These are phyloP conservation scores for Nothocercus nigrocapillus DNA, from an alignment of 2,113 vertebrate genomes.

Conservation along the genomic window DNA sequence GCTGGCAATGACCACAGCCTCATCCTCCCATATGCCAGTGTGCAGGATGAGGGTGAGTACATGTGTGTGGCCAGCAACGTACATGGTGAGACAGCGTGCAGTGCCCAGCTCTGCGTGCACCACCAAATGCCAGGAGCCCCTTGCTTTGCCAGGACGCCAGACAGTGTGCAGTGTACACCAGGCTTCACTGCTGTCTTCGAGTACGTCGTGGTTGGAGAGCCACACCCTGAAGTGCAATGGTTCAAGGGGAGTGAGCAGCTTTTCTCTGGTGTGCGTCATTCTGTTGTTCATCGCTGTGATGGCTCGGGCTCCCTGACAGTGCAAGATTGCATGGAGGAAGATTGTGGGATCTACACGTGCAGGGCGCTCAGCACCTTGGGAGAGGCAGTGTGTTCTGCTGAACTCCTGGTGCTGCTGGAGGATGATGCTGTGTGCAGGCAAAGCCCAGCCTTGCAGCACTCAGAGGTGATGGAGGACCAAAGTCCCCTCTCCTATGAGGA, in stretches of 20 bases:
- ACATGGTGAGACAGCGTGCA: conserved; percentile 82
- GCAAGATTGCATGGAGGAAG: conserved; percentile 72
- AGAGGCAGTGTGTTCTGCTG: conserved; percentile 77
- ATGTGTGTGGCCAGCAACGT: conserved; percentile 84
- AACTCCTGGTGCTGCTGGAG: conserved; percentile 75
- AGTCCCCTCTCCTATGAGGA: conserved; percentile 62
- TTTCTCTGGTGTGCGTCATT: conserved; percentile 68
- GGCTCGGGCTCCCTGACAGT: conserved; percentile 85
- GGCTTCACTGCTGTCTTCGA: conserved; percentile 67
- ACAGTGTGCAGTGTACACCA: fast-evolving
- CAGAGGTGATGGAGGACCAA: conserved; percentile 71
- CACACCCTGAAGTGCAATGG: conserved; percentile 82
- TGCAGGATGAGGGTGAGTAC: conserved; percentile 88
- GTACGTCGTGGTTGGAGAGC: conserved; percentile 81
- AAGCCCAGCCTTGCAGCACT: conserved; percentile 64
- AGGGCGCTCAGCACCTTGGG: conserved; percentile 82
- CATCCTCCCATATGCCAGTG: conserved; percentile 80
- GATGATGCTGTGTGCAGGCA: conserved; percentile 53
- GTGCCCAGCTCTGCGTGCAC: conserved; percentile 68
- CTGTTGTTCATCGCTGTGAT: conserved; percentile 76
- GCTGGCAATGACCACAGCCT: conserved; percentile 85
- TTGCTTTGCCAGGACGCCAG: background rate
- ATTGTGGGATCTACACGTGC: conserved; percentile 83
- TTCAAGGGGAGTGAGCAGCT: conserved; percentile 81
- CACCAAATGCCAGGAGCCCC: background rate